Base-by-base conservation (phyloP, 2,113 vertebrate genomes). In the Pelecanus crispus region DNA sequence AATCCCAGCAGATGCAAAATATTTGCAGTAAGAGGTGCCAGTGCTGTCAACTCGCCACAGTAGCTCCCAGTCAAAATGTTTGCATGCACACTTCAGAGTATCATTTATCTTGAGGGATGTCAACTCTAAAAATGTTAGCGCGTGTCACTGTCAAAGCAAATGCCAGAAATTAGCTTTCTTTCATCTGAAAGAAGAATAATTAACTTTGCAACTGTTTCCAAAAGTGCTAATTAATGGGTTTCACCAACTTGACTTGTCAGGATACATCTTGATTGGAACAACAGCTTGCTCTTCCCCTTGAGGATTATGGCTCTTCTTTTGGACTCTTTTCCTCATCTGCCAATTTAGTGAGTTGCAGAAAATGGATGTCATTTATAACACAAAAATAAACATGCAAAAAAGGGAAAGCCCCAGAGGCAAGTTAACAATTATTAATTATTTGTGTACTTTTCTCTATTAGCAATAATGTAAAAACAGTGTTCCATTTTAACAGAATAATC, bases 151-250 rank as follows among this genome's bases (percentile, higher is more conserved):
- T 98, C 98, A 95, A 94, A 97, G 97, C 97, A 98, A 98, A 98
- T 98, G 98, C 98, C 98, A 98, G 97, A 98, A 98, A 98, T 98
- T 97, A 98, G 98, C 98, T 98, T 97, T 97, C 97, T 98, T 98
- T 98, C 98, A 97, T 98, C 97, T 98, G 95, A 96, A 98, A 98
- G 95, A 70, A 88, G 97, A 98, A 98, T 98, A 98, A 98, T 98
- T 98, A 98, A 98, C 97, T 98, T 98, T 98, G 97, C 97, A 98
- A 98, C 97, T 98, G 98, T 98, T 98, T 98, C 97, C 97, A 98
- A 98, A 98, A 98, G 98, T 98, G 98, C 98, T 98, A 98, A 98
- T 98, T 98, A 98, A 98, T 98, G 98, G 96, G 87, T 98, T 98
- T 98, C 98, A 97, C 96, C 97, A 98, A 98, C 97, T 98, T 97